A percentile compares a stretch with the other conserved stretches of the same genome.
Conservation (phyloP, 2,888 invertebrate genomes). For the Ophraella communa region DNA sequence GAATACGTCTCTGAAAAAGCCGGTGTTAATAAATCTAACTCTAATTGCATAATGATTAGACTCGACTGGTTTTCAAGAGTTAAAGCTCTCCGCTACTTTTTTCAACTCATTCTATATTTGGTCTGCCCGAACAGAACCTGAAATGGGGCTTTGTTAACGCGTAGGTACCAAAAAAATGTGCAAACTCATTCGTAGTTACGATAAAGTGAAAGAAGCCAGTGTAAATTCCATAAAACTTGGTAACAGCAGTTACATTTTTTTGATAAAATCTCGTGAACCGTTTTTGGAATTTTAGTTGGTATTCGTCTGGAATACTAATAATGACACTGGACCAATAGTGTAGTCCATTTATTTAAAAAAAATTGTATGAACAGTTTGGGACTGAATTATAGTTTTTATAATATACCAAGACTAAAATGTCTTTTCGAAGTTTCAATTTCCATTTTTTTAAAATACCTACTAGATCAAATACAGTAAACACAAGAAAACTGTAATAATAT, state of each 20-base stretch:
- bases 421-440: too few relatives aligned
- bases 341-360: not conserved
- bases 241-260: constrained; percentile 10
- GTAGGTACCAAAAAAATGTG: constrained; percentile 28
- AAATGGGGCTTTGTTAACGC: constrained; percentile 27
- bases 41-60: constrained; percentile 35
- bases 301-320: constrained; percentile 18
- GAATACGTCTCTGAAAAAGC: constrained; percentile 8
- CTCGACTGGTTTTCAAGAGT: constrained; percentile 30
- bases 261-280: constrained; percentile 3
- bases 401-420: too few relatives aligned
- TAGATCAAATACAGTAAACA: too few relatives aligned
- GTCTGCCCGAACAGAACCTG: constrained; percentile 28
- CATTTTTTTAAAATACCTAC: too few relatives aligned
- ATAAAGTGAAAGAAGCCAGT: constrained; percentile 20
- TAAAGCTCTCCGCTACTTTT: constrained; percentile 22
- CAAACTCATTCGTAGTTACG: constrained; percentile 31
- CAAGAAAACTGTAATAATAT: too few relatives aligned
- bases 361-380: not conserved
- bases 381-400: too few relatives aligned
- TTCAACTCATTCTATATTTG: constrained; percentile 30
- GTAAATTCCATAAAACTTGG: constrained; percentile 22
- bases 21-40: constrained; percentile 31
- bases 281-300: constrained; percentile 17
- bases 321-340: not conserved